phyloP scores from a whole-genome alignment of 2,888 invertebrate genomes.

The Rapana venosa region DNA sequence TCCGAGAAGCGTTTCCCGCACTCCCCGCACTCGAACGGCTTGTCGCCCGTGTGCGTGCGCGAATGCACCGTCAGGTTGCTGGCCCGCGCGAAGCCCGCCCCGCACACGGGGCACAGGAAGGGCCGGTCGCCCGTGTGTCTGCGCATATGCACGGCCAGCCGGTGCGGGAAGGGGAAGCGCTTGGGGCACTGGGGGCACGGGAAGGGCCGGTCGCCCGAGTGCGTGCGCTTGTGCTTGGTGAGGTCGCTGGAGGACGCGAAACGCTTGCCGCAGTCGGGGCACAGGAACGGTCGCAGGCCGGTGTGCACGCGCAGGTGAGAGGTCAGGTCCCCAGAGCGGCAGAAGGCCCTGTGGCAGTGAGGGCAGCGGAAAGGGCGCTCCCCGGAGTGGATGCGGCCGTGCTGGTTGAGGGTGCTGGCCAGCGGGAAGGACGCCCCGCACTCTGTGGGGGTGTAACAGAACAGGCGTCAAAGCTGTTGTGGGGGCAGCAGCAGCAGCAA shows the following conservation, averaged over 20 bases:
- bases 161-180: slow-evolving; percentile 34
- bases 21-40: slow-evolving; percentile 33
- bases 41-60: slow-evolving; percentile 37
- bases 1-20: slow-evolving; percentile 40
- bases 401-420: slow-evolving; percentile 34
- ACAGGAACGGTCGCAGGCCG: slow-evolving; percentile 28
- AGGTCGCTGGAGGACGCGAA: slow-evolving; percentile 41
- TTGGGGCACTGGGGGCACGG: slow-evolving; percentile 20
- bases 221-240: slow-evolving; percentile 38
- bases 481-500: background rate
- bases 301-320: slow-evolving; percentile 36
- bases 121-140: slow-evolving; percentile 38
- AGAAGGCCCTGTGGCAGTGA: slow-evolving; percentile 28
- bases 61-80: slow-evolving; percentile 38
- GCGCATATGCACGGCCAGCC: slow-evolving; percentile 36
- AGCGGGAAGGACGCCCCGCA: slow-evolving; percentile 32
- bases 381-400: slow-evolving; percentile 37
- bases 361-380: slow-evolving; percentile 34
- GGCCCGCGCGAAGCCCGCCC: slow-evolving; percentile 35
- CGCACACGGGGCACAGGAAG: slow-evolving; percentile 31
- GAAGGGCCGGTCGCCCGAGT: slow-evolving; percentile 32
- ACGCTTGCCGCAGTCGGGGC: slow-evolving; percentile 40
- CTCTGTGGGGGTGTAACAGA: no score
- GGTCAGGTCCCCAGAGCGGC: slow-evolving; percentile 22
- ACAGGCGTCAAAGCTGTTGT: background rate